These are phyloP conservation scores for Oscheius sp. DNA, from an alignment of 1,140 invertebrate species.

Conservation along the genomic window DNA sequence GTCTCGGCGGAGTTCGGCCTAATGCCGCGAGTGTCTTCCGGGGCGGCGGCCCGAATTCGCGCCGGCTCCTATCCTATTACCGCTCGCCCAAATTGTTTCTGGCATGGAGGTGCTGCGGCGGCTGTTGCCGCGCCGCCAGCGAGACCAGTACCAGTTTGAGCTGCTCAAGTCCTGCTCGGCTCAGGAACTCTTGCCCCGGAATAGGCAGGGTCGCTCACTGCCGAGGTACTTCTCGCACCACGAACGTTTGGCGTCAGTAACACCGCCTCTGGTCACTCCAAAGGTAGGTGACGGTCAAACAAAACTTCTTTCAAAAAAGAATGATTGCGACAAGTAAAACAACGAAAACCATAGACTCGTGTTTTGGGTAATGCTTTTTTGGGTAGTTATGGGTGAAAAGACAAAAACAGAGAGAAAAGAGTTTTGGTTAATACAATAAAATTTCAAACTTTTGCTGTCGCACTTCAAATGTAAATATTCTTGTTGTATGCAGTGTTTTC, in stretches of 20 bases:
- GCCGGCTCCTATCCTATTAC: conserved; percentile 2
- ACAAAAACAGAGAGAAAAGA: too few species aligned
- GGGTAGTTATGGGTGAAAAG: too few species aligned
- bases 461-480: too few species aligned
- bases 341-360: too few species aligned
- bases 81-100: conserved; percentile 6
- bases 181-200: conserved; percentile 22
- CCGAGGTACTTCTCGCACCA: conserved; percentile 32
- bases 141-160: conserved; percentile 38
- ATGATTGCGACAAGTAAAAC: too few species aligned
- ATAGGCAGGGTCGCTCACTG: conserved; percentile 13
- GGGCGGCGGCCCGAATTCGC: conserved; percentile 4
- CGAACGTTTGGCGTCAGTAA: conserved; percentile 4
- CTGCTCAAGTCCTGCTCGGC: conserved; percentile 31
- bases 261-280: neutral
- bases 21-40: conserved; percentile 9
- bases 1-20: conserved; percentile 6
- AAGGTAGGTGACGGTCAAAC: conserved; percentile 17
- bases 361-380: too few species aligned
- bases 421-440: too few species aligned
- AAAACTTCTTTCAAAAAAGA: too few species aligned
- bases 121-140: conserved; percentile 23
- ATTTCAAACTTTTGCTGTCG: too few species aligned
- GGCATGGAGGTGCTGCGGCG: conserved; percentile 34
- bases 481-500: too few species aligned